Evolutionary conservation across 2,113 vertebrate species (phyloP), one percentile per base, ranked within the genome.

Genomic region (Megalops atlanticus): DNA sequence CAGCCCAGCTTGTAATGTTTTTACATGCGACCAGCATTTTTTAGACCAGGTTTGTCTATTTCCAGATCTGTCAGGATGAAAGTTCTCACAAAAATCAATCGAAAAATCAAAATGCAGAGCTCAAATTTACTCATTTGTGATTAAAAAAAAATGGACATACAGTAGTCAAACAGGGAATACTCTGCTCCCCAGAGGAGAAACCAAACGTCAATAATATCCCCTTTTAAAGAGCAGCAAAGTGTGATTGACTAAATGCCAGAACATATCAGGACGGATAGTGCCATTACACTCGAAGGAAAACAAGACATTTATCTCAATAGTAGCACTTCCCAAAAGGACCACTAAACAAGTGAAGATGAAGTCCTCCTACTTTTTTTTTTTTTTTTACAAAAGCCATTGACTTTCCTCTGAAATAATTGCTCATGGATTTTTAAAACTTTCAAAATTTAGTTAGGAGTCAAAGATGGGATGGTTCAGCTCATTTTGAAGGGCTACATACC

Each of bases 181-280:
- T 36, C 27, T 40, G 18, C 72, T 64, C 58, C 14, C 38, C 33
- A n/a, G 43, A 71, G 24, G 24, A 77, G 18, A 76, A 78, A 76
- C 81, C 74, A 74, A 84, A 83, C 82, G 82, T 75, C 81, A 73
- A 54, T 43, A 41, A 79, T 75, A 80, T 83, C 81, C 76, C 27
- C 45, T 54, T 38, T 77, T 77, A 52, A 77, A 73, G 31, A 82
- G 78, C 52, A 49, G 75, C 77, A 82, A 86, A 79, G 68, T 74
- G 82, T 38, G 80, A 82, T 86, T 82, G 87, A 85, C 58, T 75
- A 85, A 86, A 85, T 74, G 82, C 77, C 83, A 76, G 78, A 21
- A 73, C 45, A 69, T 73, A 82, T 88, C 82, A 86, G 78, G 83
- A 81, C 76, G 70, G 83, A 84, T 82, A 33, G 78, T 72, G 39